phyloP scores from a whole-genome alignment of 2,113 vertebrate genomes.

The Hippotragus niger region DNA sequence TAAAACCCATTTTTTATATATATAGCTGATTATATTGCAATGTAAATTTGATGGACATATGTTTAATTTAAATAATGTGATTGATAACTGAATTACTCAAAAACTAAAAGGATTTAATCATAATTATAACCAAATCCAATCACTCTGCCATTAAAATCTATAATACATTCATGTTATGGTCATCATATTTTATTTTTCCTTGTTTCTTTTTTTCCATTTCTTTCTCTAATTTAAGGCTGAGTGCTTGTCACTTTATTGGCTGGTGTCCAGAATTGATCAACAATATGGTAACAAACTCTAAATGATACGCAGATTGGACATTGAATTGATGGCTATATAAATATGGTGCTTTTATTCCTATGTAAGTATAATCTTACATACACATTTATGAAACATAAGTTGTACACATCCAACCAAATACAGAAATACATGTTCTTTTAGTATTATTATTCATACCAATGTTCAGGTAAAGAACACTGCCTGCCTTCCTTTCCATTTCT shows the following conservation, averaged over 20 bases:
- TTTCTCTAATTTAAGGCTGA: background rate
- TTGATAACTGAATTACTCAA: background rate
- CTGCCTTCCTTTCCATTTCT: background rate
- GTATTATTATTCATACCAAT: background rate
- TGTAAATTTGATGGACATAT: background rate
- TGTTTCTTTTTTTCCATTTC: background rate
- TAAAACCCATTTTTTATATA: background rate
- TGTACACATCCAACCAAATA: background rate
- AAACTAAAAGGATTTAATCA: conserved; percentile 26
- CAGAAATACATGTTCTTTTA: background rate
- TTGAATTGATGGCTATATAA: background rate
- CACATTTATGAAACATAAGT: background rate
- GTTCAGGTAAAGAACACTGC: background rate
- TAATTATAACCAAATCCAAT: background rate
- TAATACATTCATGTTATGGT: background rate
- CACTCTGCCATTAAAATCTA: background rate
- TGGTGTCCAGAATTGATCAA: conserved; percentile 10
- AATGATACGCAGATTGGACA: background rate
- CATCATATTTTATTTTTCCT: background rate
- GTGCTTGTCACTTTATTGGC: background rate
- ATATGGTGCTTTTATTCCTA: background rate
- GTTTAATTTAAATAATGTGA: background rate
- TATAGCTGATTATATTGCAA: background rate
- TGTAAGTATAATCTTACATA: background rate
- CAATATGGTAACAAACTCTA: background rate